Evolutionary conservation across 1,140 invertebrate genomes (phyloP), one percentile per base, ranked within the genome.

Genomic region (Saccostrea glomerata): DNA sequence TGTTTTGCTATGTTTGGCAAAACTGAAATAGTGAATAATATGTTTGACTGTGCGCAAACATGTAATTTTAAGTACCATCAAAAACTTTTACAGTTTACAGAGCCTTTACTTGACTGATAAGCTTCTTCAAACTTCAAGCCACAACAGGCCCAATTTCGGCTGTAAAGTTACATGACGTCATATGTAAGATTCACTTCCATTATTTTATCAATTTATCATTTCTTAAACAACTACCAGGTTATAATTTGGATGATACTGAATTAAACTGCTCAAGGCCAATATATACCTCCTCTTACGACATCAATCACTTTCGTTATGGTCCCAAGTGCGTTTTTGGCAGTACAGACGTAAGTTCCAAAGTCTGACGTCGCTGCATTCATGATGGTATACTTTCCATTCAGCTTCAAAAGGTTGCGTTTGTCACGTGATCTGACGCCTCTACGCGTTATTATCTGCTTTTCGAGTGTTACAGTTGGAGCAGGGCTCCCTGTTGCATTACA

Each of bases 281-380:
- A 17, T 23, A 30, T 77, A 77, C 70, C 70, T 30, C 70, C 70
- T 77, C 15, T 36, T 23, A 36, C 9, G 9, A 77, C 30, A 11
- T 77, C 25, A 15, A 77, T 77, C 25, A 30, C 2, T 77, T 77
- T 77, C 12, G 25, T 30, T 7, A 77, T 25, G 25, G 25, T 77
- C 15, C 70, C 70, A 0, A 77, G 70, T 77, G 23, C 25, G 30
- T 77, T 77, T 25, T 25, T 77, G 6, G 70, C 70, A 15, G 70
- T 77, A 77, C 70, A 77, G 70, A 77, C 70, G 25, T 77, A 77
- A 4, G 70, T 77, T 15, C 70, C 70, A 36, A 77, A 77, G 25
- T 77, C 70, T 36, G 30, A 30, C 13, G 70, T 15, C 9, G 30
- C 70, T 36, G 70, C 70, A 36, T 77, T 77, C 25, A 36, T 13